Conservation (phyloP, 2,113 vertebrate species). For the Rhizomys pruinosus region DNA sequence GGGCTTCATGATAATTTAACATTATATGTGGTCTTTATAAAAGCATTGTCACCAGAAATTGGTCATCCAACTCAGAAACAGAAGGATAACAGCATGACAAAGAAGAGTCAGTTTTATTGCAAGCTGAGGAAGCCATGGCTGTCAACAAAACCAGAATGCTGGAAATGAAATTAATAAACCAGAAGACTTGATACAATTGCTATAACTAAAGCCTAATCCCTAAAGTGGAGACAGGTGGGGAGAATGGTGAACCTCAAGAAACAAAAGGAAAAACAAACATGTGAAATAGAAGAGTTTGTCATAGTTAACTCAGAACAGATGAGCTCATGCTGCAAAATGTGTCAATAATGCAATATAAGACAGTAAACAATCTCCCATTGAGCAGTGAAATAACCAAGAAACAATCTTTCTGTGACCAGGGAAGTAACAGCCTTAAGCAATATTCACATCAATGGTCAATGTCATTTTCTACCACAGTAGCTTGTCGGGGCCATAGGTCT, state of each 20-base stretch:
- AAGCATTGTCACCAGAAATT: background rate
- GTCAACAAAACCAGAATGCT: background rate
- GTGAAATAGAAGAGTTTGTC: background rate
- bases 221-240: background rate
- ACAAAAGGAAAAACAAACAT: background rate
- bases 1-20: conserved; percentile 33
- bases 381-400: background rate
- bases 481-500: background rate
- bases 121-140: background rate
- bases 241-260: background rate
- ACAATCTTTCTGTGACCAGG: background rate
- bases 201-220: background rate
- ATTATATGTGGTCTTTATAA: background rate
- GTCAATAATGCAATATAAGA: background rate
- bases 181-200: background rate
- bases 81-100: background rate
- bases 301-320: background rate
- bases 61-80: background rate
- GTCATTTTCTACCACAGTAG: background rate
- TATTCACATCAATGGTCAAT: fast-evolving
- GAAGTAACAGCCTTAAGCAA: background rate
- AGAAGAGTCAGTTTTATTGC: background rate
- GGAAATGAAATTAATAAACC: conserved; percentile 7
- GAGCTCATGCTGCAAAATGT: background rate
- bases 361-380: background rate